Evolutionary conservation across 2,888 invertebrate genomes (phyloP).

Genomic region (Eristalis tenax): DNA sequence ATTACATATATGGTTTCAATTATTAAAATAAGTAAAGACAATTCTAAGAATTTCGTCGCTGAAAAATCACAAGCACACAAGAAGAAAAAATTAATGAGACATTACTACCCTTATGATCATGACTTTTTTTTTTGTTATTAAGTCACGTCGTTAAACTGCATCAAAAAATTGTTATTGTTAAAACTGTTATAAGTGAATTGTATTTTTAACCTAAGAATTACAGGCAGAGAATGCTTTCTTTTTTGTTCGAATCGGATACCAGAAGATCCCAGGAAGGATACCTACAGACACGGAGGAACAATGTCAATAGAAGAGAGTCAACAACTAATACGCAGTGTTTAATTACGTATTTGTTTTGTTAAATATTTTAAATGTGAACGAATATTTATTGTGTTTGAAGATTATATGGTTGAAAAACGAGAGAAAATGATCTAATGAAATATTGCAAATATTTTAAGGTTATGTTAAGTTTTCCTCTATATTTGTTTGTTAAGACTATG

Average conservation of each 20-base stretch:
- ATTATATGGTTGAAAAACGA: constrained; percentile 35
- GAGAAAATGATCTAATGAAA: constrained; percentile 9
- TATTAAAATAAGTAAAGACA: constrained; percentile 63
- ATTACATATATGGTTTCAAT: constrained; percentile 71
- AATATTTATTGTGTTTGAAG: constrained; percentile 24
- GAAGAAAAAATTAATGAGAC: constrained; percentile 1
- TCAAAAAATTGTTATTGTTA: neutral
- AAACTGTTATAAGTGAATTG: constrained; percentile 4
- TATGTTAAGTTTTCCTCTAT: constrained; percentile 57
- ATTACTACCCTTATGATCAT: constrained; percentile 2
- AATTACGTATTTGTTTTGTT: constrained; percentile 8
- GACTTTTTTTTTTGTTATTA: constrained; percentile 5
- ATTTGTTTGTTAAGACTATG: constrained; percentile 56
- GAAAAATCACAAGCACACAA: constrained; percentile 19
- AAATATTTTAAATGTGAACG: constrained; percentile 1
- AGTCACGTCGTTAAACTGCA: constrained; percentile 3
- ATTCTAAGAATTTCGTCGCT: constrained; percentile 49
- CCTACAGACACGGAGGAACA: neutral
- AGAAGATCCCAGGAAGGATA: constrained; percentile 23
- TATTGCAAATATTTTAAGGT: constrained; percentile 40
- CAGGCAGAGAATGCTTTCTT: constrained; percentile 8
- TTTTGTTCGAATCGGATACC: constrained; percentile 10
- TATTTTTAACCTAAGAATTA: constrained; percentile 8
- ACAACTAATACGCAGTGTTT: constrained; percentile 45
- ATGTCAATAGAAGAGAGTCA: constrained; percentile 47